These are phyloP conservation scores for Cheilosia impressa DNA, from an alignment of 2,888 invertebrate genomes.

Conservation along the genomic window DNA sequence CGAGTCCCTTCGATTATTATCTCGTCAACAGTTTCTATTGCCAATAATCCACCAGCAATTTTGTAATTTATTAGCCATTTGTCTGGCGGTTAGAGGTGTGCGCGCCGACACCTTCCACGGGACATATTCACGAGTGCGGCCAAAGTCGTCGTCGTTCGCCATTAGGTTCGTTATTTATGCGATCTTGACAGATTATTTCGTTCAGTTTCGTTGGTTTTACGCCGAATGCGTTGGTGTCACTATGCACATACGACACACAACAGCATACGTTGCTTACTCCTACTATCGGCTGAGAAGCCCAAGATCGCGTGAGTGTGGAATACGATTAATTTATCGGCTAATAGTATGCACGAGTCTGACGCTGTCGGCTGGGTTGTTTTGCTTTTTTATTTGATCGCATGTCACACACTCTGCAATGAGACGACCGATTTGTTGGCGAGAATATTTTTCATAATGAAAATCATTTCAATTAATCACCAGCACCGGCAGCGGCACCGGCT, in stretches of 20 bases:
- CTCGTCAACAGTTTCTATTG: slow-evolving; percentile 72
- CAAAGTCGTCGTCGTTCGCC: slow-evolving; percentile 65
- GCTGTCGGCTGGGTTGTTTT: slow-evolving; percentile 33
- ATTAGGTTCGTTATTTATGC: slow-evolving; percentile 75
- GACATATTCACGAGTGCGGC: slow-evolving; percentile 40
- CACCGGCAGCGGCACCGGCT: slow-evolving; percentile 24
- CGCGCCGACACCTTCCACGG: slow-evolving; percentile 70
- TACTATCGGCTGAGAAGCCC: slow-evolving; percentile 78
- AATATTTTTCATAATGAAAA: slow-evolving; percentile 71
- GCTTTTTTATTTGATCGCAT: slow-evolving; percentile 65
- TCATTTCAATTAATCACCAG: slow-evolving; percentile 73
- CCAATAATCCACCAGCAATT: slow-evolving; percentile 71
- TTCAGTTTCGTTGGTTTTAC: slow-evolving; percentile 68
- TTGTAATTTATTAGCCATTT: slow-evolving; percentile 71
- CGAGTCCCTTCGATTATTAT: slow-evolving; percentile 68
- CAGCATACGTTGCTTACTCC: slow-evolving; percentile 76
- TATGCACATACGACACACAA: slow-evolving; percentile 44
- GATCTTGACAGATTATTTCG: slow-evolving; percentile 75
- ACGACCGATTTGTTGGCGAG: slow-evolving; percentile 66
- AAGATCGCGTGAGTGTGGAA: slow-evolving; percentile 71
- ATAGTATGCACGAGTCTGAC: slow-evolving; percentile 65
- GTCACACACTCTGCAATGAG: slow-evolving; percentile 36
- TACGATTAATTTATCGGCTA: slow-evolving; percentile 74
- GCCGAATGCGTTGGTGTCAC: slow-evolving; percentile 70
- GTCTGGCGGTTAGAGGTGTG: slow-evolving; percentile 38